phyloP scores from a whole-genome alignment of 2,888 invertebrate species.

The Melanostoma mellinum region DNA sequence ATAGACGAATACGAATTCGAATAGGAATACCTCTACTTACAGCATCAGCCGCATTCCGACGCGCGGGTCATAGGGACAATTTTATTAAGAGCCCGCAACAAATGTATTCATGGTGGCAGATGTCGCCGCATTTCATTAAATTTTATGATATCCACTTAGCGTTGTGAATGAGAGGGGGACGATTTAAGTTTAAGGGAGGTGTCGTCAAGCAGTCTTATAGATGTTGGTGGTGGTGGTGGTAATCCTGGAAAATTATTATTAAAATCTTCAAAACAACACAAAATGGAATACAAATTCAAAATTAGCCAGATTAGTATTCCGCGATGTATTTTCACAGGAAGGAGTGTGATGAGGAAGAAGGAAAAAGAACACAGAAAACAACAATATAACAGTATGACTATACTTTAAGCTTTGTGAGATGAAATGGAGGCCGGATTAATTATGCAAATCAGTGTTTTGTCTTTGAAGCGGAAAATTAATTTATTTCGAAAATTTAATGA shows the following conservation, averaged over 20 bases:
- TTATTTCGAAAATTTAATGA: constrained; percentile 63
- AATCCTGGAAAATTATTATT: constrained; percentile 70
- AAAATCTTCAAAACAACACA: constrained; percentile 71
- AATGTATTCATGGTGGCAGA: constrained; percentile 71
- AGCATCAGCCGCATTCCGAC: background rate
- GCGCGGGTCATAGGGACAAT: constrained; percentile 68
- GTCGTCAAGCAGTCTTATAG: background rate
- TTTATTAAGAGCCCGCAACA: constrained; percentile 72
- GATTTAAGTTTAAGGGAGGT: constrained; percentile 2
- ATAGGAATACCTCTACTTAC: background rate
- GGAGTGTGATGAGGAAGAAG: constrained; percentile 4
- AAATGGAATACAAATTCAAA: constrained; percentile 71
- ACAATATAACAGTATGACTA: constrained; percentile 14
- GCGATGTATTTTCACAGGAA: constrained; percentile 49
- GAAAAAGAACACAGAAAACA: background rate
- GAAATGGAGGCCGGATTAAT: constrained; percentile 47
- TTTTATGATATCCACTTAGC: constrained; percentile 70
- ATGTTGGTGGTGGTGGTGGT: constrained; percentile 28
- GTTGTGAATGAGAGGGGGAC: constrained; percentile 30
- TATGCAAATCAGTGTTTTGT: constrained; percentile 67
- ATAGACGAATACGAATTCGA: constrained; percentile 32
- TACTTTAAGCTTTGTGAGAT: constrained; percentile 1
- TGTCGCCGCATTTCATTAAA: constrained; percentile 73
- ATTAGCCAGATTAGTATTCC: constrained; percentile 69
- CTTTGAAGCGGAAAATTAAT: constrained; percentile 62